Evolutionary conservation across 2,113 vertebrate genomes (phyloP).

Genomic region (Hyla sarda): DNA sequence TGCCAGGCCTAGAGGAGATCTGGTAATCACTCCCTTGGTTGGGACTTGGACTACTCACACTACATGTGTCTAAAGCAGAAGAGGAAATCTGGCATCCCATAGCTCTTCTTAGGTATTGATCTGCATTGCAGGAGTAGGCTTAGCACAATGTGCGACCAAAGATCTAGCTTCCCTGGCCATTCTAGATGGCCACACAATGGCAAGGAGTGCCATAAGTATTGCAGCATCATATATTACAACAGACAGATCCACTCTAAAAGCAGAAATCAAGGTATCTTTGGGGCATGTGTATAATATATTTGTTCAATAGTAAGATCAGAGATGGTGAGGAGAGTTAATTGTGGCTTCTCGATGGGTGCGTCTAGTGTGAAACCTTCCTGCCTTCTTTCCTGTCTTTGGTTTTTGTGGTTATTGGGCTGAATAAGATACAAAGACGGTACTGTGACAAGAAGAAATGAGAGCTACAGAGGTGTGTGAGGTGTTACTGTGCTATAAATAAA

Average conservation of each 20-base stretch:
- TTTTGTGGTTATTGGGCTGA: constrained; percentile 27
- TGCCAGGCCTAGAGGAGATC: no score
- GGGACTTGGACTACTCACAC: no score
- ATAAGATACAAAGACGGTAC: background rate
- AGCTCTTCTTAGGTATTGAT: no score
- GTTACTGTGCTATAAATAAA: background rate
- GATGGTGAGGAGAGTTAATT: background rate
- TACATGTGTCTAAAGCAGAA: no score
- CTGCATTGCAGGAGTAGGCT: no score
- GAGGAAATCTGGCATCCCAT: no score
- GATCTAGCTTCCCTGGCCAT: background rate
- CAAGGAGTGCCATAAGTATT: background rate
- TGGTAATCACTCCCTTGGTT: no score
- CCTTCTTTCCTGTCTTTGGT: constrained; percentile 6
- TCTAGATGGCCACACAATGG: background rate
- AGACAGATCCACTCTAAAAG: background rate
- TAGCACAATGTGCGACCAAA: no score
- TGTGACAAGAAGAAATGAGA: background rate
- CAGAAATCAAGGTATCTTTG: background rate
- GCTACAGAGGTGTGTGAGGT: background rate
- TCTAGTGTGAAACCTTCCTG: background rate
- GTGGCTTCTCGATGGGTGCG: constrained; percentile 11
- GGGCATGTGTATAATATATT: background rate
- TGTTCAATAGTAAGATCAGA: background rate
- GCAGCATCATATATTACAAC: background rate